Evolutionary conservation across 2,797 vertebrate species (phyloP).

Genomic region (Thaleichthys pacificus): DNA sequence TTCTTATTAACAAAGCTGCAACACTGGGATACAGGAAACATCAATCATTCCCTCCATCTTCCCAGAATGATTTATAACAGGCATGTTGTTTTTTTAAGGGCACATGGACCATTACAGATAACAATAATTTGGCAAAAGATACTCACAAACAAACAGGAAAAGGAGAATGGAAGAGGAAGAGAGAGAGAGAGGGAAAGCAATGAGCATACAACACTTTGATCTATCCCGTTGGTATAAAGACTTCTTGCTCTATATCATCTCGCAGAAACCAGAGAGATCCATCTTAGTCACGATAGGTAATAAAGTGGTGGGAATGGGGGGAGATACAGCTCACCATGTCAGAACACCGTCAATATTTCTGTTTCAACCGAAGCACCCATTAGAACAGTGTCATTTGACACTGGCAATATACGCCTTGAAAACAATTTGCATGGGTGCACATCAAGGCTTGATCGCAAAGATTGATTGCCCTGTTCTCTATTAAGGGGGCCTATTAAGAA

Average conservation of each 20-base stretch:
- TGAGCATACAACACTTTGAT: slow-evolving; percentile 11
- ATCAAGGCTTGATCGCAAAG: slow-evolving; percentile 40
- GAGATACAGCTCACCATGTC: slow-evolving; percentile 48
- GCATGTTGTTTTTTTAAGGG: slow-evolving; percentile 41
- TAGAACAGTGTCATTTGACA: slow-evolving; percentile 29
- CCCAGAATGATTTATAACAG: slow-evolving; percentile 32
- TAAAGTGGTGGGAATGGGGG: slow-evolving; percentile 37
- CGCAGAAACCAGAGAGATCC: slow-evolving; percentile 12
- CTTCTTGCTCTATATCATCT: slow-evolving; percentile 1
- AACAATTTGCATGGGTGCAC: slow-evolving; percentile 46
- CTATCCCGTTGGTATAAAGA: slow-evolving; percentile 11
- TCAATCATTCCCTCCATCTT: slow-evolving; percentile 17
- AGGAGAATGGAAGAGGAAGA: background rate
- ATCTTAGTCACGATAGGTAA: background rate
- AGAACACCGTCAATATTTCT: slow-evolving; percentile 55
- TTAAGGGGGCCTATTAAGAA: background rate
- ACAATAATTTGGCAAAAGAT: slow-evolving; percentile 26
- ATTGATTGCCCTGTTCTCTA: background rate
- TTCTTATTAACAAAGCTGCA: slow-evolving; percentile 29
- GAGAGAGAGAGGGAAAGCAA: slow-evolving; percentile 6
- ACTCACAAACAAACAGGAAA: slow-evolving; percentile 9
- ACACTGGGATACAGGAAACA: slow-evolving; percentile 17
- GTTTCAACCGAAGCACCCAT: slow-evolving; percentile 45
- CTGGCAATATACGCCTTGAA: slow-evolving; percentile 37
- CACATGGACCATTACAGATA: slow-evolving; percentile 23